These are phyloP conservation scores for Tribolium madens DNA, from an alignment of 1,140 invertebrate species.

Conservation along the genomic window DNA sequence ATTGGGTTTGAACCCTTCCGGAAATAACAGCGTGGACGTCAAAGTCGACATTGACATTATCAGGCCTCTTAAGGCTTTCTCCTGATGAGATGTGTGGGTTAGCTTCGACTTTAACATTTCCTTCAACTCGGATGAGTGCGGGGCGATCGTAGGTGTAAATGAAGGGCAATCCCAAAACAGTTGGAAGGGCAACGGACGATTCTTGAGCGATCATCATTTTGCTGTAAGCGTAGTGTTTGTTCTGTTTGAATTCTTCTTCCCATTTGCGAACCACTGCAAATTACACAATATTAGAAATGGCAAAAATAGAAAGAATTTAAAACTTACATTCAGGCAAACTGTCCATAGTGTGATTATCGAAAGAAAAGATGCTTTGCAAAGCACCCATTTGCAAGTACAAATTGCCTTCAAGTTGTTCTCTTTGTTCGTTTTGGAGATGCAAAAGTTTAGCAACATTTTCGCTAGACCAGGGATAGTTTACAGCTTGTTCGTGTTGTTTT, in stretches of 20 bases:
- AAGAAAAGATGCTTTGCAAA: constrained; percentile 61
- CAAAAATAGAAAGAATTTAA: background rate
- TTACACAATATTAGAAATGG: background rate
- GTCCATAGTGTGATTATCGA: constrained; percentile 71
- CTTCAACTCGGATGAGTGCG: constrained; percentile 66
- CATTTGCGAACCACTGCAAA: constrained; percentile 59
- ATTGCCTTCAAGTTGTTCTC: constrained; percentile 71
- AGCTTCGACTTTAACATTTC: constrained; percentile 65
- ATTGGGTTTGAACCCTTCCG: constrained; percentile 68
- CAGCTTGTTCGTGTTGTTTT: constrained; percentile 45
- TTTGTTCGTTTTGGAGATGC: constrained; percentile 68
- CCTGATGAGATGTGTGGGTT: constrained; percentile 60
- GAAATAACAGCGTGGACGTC: constrained; percentile 68
- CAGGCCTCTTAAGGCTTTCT: background rate
- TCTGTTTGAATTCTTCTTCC: constrained; percentile 65
- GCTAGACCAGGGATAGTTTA: constrained; percentile 59
- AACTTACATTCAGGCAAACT: constrained; percentile 61
- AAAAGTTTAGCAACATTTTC: constrained; percentile 71
- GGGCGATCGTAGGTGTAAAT: constrained; percentile 72
- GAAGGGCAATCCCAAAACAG: constrained; percentile 76
- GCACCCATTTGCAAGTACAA: constrained; percentile 60
- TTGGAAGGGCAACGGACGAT: constrained; percentile 73
- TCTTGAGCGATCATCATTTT: constrained; percentile 69
- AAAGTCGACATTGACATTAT: constrained; percentile 16
- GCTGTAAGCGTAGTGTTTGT: constrained; percentile 69